Evolutionary conservation across 2,888 invertebrate species (phyloP).

Genomic region (Smittia aterrima): DNA sequence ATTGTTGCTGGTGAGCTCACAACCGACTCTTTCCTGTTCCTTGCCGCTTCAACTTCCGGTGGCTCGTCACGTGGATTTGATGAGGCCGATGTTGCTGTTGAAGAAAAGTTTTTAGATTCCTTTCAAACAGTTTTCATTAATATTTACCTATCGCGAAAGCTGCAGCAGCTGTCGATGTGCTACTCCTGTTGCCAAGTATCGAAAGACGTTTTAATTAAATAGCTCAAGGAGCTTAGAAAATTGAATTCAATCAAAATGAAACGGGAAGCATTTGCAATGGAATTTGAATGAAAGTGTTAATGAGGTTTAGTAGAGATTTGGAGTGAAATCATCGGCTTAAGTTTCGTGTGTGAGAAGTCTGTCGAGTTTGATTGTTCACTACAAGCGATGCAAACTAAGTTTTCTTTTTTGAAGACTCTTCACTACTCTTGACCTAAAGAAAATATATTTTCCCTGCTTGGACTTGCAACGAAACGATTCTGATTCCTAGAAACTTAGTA

Average conservation of each 20-base stretch:
- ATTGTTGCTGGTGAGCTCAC: slow-evolving; percentile 92
- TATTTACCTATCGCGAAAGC: slow-evolving; percentile 72
- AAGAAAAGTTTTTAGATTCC: neutral
- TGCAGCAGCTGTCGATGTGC: slow-evolving; percentile 80
- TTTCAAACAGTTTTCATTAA: neutral
- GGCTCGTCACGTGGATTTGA: slow-evolving; percentile 71
- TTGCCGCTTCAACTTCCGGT: slow-evolving; percentile 50
- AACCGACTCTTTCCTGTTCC: slow-evolving; percentile 68
- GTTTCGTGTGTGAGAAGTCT: too few species aligned
- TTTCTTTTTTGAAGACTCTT: too few species aligned
- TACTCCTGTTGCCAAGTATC: slow-evolving; percentile 62
- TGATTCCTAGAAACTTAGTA: too few species aligned
- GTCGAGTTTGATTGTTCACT: too few species aligned
- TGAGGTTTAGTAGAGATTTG: neutral
- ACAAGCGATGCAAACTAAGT: too few species aligned
- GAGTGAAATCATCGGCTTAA: too few species aligned
- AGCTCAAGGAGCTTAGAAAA: slow-evolving; percentile 48
- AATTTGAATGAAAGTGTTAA: slow-evolving; percentile 28
- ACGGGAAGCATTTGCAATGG: slow-evolving; percentile 24
- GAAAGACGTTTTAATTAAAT: slow-evolving; percentile 50
- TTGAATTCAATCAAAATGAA: neutral
- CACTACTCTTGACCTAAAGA: too few species aligned
- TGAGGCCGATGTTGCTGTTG: slow-evolving; percentile 75
- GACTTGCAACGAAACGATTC: too few species aligned
- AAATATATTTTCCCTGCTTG: too few species aligned